Conservation (phyloP, 2,888 invertebrate genomes). For the Acanthosepion pharaonis region DNA sequence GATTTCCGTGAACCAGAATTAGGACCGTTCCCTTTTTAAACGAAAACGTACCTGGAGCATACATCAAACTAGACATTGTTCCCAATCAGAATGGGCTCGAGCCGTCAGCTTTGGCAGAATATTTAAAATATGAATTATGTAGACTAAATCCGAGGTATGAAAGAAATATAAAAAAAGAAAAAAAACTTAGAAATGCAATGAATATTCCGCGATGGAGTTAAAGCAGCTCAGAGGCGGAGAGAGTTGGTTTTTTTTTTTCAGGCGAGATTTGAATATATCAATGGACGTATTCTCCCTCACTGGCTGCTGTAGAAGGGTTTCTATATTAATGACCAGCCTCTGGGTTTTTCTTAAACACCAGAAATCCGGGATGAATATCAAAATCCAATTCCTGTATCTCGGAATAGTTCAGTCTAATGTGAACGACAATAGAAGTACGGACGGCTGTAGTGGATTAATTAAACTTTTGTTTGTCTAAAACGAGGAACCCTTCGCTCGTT, state of each 20-base stretch:
- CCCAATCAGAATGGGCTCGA: background rate
- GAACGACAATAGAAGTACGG: background rate
- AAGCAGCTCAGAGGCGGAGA: background rate
- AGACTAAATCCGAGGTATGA: background rate
- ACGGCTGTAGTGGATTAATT: conserved; percentile 13
- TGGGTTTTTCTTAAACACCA: too few species aligned
- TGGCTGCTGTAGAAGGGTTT: conserved; percentile 2
- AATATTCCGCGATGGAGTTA: background rate
- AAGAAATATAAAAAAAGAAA: background rate
- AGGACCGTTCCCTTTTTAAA: background rate
- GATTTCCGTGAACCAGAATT: background rate
- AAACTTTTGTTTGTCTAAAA: background rate
- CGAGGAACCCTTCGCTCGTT: background rate
- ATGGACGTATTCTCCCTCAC: background rate
- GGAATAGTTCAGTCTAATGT: background rate
- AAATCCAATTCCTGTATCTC: background rate
- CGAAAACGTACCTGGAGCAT: conserved; percentile 14
- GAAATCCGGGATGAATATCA: too few species aligned
- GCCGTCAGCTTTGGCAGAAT: background rate
- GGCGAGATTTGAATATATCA: conserved; percentile 33
- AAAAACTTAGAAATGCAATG: background rate
- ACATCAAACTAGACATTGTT: conserved; percentile 9
- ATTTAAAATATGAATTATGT: background rate
- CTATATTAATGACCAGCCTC: background rate
- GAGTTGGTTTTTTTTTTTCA: background rate